Evolutionary conservation across 1,140 invertebrate species (phyloP), one percentile per base, ranked within the genome.

Genomic region (Agrilus planipennis): DNA sequence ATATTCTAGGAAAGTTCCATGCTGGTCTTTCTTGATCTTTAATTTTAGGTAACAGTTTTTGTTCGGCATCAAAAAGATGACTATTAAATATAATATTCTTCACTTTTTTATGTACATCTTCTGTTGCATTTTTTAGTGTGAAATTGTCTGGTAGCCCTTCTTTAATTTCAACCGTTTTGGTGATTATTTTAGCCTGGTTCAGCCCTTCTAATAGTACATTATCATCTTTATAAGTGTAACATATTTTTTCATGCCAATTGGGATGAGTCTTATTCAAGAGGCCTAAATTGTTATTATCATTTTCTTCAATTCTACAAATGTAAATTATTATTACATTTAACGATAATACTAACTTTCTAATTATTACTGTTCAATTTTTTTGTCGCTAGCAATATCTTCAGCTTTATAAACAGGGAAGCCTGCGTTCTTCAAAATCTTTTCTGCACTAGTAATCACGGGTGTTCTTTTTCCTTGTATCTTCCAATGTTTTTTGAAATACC

Each of bases 41-140:
- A 1, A 70, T 63, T 63, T 76, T 82, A 7, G 84, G 81, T 31
- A 91, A 58, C 54, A 78, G 79, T 42, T 77, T 66, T 59, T 88
- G 81, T 52, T 81, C 68, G 22, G 80, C 74, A 66, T 90, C 85
- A 68, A 81, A 85, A 32, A 87, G 61, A 55, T 79, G 76, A 1
- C 84, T 75, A 39, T 72, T 73, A 44, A 76, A 60, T 38, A 89
- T 76, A 9, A 72, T 71, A 52, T 71, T 68, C 44, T 71, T 70
- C 1, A 77, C 62, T 46, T 61, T 64, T 31, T 66, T 61, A 51
- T 77, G 69, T n/a, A 76, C 45, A 18, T 65, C 51, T 44, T 63
- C 65, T 1, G 64, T 28, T 52, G 42, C 32, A 62, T 56, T 28
- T 59, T 49, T 39, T 68, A 50, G 36, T 70, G 52, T 44, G 30